Percentiles rank a stretch among this genome's conserved stretches.
Evolutionary conservation across 2,888 invertebrate genomes (phyloP).

Genomic region (Drosophila maculinotata): DNA sequence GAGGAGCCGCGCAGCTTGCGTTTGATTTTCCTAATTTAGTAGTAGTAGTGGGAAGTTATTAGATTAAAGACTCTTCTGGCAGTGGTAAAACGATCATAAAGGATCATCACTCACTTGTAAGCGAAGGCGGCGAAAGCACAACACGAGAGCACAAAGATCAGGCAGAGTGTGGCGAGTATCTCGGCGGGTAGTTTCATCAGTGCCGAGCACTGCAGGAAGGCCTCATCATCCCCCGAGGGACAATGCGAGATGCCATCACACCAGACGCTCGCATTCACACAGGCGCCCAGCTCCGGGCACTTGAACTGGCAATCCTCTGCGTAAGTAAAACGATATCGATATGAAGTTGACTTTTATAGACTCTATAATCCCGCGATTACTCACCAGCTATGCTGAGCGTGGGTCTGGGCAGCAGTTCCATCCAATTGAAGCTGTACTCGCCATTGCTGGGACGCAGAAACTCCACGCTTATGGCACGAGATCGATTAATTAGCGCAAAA

Average conservation of each 20-base stretch:
- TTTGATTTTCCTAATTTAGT: conserved; percentile 86
- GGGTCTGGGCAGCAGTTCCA: conserved; percentile 89
- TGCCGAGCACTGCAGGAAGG: conserved; percentile 92
- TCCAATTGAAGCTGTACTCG: conserved; percentile 92
- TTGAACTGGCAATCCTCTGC: conserved; percentile 91
- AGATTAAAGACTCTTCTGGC: background rate
- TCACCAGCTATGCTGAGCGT: conserved; percentile 85
- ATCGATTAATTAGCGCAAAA: conserved; percentile 87
- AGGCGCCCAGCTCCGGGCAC: conserved; percentile 92
- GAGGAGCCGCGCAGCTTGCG: conserved; percentile 90
- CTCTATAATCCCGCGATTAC: too few species aligned
- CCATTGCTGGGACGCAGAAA: conserved; percentile 91
- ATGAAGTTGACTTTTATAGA: too few species aligned
- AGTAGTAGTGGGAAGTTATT: too few species aligned
- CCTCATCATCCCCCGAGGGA: conserved; percentile 92
- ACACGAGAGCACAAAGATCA: conserved; percentile 84
- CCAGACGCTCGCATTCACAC: conserved; percentile 92
- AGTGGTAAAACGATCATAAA: too few species aligned
- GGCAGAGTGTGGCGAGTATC: conserved; percentile 88
- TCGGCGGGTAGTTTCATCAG: conserved; percentile 91
- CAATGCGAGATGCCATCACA: conserved; percentile 92
- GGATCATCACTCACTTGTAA: conserved; percentile 86
- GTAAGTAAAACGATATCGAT: conserved; percentile 8
- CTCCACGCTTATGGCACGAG: conserved; percentile 91
- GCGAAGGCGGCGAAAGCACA: conserved; percentile 86